These are phyloP conservation scores for Scleropages formosus DNA, from an alignment of 2,797 vertebrate genomes.

Conservation along the genomic window DNA sequence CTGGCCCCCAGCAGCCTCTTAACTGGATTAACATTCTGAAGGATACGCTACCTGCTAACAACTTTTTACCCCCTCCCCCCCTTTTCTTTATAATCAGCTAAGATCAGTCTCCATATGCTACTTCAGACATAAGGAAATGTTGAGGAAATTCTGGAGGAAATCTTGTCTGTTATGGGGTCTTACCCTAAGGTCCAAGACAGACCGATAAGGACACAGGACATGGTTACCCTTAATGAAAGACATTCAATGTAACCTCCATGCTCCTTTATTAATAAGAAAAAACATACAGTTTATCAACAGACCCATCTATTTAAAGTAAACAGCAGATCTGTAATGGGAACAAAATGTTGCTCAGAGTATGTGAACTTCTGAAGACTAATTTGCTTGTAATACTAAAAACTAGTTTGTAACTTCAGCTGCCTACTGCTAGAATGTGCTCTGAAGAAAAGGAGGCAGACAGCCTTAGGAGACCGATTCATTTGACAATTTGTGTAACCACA, in stretches of 20 bases:
- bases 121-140: slow-evolving; percentile 22
- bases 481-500: too few species aligned
- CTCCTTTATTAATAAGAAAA: not conserved
- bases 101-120: slow-evolving; percentile 34
- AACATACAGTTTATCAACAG: not conserved
- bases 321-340: slow-evolving; percentile 13
- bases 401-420: too few species aligned
- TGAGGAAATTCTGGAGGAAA: slow-evolving; percentile 22
- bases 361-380: too few species aligned
- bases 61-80: not conserved
- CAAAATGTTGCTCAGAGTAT: not conserved
- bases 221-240: not conserved
- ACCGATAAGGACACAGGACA: not conserved
- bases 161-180: slow-evolving; percentile 10
- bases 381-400: too few species aligned
- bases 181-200: slow-evolving; percentile 9
- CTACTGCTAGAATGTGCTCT: too few species aligned
- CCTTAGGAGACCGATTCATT: too few species aligned
- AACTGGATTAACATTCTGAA: slow-evolving; percentile 36
- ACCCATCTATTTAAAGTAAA: not conserved
- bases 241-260: not conserved
- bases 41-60: slow-evolving; percentile 11
- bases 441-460: too few species aligned
- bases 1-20: not conserved
- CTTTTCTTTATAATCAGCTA: slow-evolving; percentile 28